A percentile compares a stretch with the other conserved stretches of the same genome.
Evolutionary conservation across 2,797 vertebrate species (phyloP).

Genomic region (Sebastes vulpes): DNA sequence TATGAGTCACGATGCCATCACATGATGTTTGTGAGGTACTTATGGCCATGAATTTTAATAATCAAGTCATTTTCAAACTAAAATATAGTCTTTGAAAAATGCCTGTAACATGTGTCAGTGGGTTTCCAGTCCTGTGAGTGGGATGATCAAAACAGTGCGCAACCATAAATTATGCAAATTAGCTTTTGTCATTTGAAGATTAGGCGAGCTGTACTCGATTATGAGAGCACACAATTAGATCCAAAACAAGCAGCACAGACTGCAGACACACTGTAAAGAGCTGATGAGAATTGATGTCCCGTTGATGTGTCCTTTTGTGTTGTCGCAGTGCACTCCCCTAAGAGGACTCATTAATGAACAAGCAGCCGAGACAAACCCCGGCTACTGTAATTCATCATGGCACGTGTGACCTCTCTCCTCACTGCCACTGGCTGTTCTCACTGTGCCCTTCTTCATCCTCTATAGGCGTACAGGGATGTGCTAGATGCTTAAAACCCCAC

Average conservation of each 20-base stretch:
- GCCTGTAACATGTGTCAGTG: background rate
- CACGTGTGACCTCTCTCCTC: constrained; percentile 74
- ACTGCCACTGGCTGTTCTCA: constrained; percentile 52
- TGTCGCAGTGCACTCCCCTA: constrained; percentile 44
- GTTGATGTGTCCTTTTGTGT: constrained; percentile 59
- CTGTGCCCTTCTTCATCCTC: constrained; percentile 55
- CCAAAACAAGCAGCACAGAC: background rate
- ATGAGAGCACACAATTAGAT: constrained; percentile 29
- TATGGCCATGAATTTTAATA: background rate
- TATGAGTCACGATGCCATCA: too few relatives aligned
- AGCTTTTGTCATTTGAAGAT: constrained; percentile 49
- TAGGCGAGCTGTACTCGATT: constrained; percentile 33
- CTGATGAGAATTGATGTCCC: constrained; percentile 38
- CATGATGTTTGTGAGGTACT: background rate
- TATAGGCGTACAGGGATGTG: background rate
- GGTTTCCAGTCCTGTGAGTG: constrained; percentile 2
- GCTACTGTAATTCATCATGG: constrained; percentile 75
- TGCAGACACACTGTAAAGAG: constrained; percentile 1
- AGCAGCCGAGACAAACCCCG: constrained; percentile 53
- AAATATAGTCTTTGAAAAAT: constrained; percentile 11
- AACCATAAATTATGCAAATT: constrained; percentile 51
- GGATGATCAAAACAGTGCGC: constrained; percentile 29
- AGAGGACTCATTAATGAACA: constrained; percentile 74
- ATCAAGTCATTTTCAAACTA: background rate
- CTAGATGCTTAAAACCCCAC: background rate